A percentile compares a stretch with the other conserved stretches of the same genome.
These are phyloP conservation scores for Cuniculus paca DNA, from an alignment of 2,797 vertebrate species.

Conservation along the genomic window DNA sequence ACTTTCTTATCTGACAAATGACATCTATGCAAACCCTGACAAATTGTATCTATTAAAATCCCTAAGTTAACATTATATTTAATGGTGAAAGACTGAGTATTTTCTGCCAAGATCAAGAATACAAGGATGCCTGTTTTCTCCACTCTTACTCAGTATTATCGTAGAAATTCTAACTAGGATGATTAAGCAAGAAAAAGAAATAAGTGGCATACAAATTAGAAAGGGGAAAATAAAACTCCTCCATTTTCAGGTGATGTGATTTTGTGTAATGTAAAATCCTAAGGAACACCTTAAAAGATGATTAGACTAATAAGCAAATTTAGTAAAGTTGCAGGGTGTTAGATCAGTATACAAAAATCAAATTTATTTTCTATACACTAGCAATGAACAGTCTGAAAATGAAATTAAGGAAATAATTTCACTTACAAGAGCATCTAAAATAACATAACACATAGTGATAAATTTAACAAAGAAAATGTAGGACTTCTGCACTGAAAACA, in stretches of 20 bases:
- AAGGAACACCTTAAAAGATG: not conserved
- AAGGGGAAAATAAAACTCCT: slow-evolving; percentile 27
- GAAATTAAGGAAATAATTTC: not conserved
- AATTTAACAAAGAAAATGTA: not conserved
- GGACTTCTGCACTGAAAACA: not conserved
- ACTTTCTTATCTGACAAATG: not conserved
- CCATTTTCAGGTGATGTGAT: not conserved
- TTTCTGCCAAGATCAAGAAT: slow-evolving; percentile 7
- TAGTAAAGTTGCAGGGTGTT: not conserved
- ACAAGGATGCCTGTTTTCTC: not conserved
- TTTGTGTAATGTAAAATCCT: not conserved
- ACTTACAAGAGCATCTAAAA: not conserved
- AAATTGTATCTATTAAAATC: not conserved
- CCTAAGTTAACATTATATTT: not conserved
- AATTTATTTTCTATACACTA: not conserved
- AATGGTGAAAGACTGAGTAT: not conserved
- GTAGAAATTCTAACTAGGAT: not conserved
- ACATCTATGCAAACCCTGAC: not conserved
- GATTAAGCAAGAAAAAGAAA: slow-evolving; percentile 3
- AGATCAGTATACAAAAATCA: not conserved
- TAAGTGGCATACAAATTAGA: not conserved
- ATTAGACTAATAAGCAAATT: not conserved
- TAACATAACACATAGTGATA: not conserved
- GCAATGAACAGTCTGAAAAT: not conserved
- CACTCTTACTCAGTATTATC: not conserved